Evolutionary conservation across 2,888 invertebrate species (phyloP).

Genomic region (Onchidella celtica): DNA sequence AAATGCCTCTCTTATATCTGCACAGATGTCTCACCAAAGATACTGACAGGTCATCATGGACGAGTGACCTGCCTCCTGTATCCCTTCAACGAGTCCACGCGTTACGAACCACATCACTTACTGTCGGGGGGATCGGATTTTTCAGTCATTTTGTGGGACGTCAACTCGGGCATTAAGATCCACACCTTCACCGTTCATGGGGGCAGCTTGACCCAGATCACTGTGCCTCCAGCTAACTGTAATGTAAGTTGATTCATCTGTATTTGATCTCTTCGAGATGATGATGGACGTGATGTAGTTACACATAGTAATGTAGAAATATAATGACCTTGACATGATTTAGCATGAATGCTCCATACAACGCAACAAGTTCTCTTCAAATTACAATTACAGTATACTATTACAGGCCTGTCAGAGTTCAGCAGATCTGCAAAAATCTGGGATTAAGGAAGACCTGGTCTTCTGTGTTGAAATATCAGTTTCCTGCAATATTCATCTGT

Average conservation of each 20-base stretch:
- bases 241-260: conserved; percentile 81
- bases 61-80: conserved; percentile 96
- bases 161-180: conserved; percentile 92
- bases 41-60: conserved; percentile 89
- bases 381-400: too few species aligned
- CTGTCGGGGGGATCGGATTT: conserved; percentile 99
- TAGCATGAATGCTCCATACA: too few species aligned
- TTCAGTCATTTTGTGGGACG: conserved; percentile 97
- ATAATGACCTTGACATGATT: too few species aligned
- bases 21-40: conserved; percentile 65
- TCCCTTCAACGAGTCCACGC: conserved; percentile 91
- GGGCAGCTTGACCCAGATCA: conserved; percentile 95
- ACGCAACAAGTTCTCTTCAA: too few species aligned
- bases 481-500: too few species aligned
- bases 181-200: conserved; percentile 99
- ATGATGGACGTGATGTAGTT: too few species aligned
- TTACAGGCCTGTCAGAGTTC: too few species aligned
- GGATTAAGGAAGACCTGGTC: too few species aligned
- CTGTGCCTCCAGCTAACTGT: conserved; percentile 94
- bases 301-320: too few species aligned
- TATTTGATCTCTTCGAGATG: not conserved
- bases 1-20: too few species aligned
- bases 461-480: too few species aligned
- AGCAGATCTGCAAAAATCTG: too few species aligned
- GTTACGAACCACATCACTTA: conserved; percentile 83